Percentiles rank a stretch among this genome's conserved stretches.
phyloP scores from a whole-genome alignment of 2,888 invertebrate genomes.

The Aleiodes testaceus region DNA sequence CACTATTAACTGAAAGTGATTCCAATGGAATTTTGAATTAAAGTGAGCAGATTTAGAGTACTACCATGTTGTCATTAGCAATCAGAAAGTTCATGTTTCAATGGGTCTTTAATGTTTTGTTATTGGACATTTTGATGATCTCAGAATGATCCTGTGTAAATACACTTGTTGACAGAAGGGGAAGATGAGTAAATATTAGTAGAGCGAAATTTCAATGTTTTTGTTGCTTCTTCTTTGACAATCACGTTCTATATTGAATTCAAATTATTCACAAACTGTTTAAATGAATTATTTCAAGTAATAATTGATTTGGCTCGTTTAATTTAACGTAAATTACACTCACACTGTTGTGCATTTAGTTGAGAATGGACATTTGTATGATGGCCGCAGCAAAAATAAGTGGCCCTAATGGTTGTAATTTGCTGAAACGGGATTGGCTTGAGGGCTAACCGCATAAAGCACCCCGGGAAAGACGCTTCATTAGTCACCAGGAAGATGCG shows the following conservation, averaged over 20 bases:
- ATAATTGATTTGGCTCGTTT: conserved; percentile 70
- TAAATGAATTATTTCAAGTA: conserved; percentile 18
- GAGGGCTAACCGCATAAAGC: conserved; percentile 60
- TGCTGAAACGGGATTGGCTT: conserved; percentile 65
- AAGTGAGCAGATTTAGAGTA: conserved; percentile 3
- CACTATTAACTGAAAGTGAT: conserved; percentile 9
- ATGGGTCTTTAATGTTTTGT: conserved; percentile 14
- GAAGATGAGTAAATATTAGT: conserved; percentile 43
- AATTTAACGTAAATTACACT: conserved; percentile 69
- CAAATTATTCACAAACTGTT: too few relatives aligned
- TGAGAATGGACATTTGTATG: conserved; percentile 61
- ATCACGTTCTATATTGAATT: neutral
- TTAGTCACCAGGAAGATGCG: conserved; percentile 55
- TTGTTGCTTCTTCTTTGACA: conserved; percentile 13
- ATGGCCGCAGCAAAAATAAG: conserved; percentile 64
- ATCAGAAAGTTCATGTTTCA: conserved; percentile 22
- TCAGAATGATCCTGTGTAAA: conserved; percentile 41
- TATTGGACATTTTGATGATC: conserved; percentile 19
- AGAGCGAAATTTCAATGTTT: conserved; percentile 39
- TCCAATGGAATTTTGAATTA: conserved; percentile 18
- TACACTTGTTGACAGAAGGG: conserved; percentile 23
- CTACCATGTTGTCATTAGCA: conserved; percentile 10
- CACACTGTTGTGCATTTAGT: conserved; percentile 29
- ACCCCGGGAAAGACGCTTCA: conserved; percentile 61
- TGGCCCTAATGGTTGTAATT: conserved; percentile 70